Base-by-base conservation (phyloP, 1,140 invertebrate genomes). In the Mizuhopecten yessoensis region DNA sequence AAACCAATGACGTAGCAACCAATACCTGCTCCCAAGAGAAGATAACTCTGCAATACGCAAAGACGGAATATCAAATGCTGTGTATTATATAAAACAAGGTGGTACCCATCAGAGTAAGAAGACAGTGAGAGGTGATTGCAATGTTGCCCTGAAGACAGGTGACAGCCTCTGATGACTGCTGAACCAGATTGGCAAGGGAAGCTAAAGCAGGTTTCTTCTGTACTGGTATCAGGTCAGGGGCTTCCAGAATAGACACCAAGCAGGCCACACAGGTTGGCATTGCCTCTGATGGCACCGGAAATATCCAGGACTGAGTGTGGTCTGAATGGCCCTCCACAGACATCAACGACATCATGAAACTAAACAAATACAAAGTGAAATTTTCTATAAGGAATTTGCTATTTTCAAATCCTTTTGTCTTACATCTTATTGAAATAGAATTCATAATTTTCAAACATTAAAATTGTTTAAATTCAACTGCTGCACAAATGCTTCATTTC, bases 81-180 rank as follows among this genome's bases (percentile, higher is more conserved):
- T n/a, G n/a, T n/a, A n/a, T n/a, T n/a, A n/a, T n/a, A n/a, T n/a
- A n/a, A n/a, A n/a, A n/a, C n/a, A n/a, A 89, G 57, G 9, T 45
- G 29, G 88, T 90, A 90, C 90, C 90, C 13, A 90, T 88, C 13
- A 90, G 42, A 88, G 88, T 86, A 90, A 90, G 86, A 10, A 87
- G 34, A 75, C 87, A 49, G 34, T 90, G 90, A 75, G 45, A 36
- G n/a, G 87, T 34, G 36, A 88, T 75, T 34, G 87, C 42, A 15
- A 87, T 57, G 33, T 88, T 87, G 49, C 87, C 57, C 86, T 90
- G 39, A 33, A 90, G 42, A 57, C 57, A 33, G 49, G 34, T 1
- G n/a, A 88, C 57, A 29, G 88, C 45, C 34, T 88, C 45, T 33
- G 87, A 34, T 33, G 87, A 49, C n/a, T 34, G 33, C 23, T 90